phyloP scores from a whole-genome alignment of 2,113 vertebrate species.

The Bungarus multicinctus region DNA sequence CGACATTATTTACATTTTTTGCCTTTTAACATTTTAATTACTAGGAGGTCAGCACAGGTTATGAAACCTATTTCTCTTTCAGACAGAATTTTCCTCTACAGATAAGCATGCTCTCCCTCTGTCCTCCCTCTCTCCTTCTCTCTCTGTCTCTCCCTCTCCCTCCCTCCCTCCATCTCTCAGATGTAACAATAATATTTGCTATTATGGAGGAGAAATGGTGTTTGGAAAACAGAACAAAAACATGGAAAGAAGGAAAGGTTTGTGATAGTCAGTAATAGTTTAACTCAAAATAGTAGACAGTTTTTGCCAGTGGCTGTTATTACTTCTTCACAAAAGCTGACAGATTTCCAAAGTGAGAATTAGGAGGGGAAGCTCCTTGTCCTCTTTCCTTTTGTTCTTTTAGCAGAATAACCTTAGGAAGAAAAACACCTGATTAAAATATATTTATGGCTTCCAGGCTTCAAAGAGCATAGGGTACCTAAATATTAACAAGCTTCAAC shows the following conservation, averaged over 20 bases:
- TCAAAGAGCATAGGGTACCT: conserved; percentile 20
- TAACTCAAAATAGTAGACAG: conserved; percentile 11
- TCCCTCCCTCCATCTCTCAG: too few relatives aligned
- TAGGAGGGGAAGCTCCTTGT: fast-evolving
- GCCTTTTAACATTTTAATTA: not conserved
- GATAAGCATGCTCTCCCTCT: not conserved
- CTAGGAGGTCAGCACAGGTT: not conserved
- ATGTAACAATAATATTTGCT: too few relatives aligned
- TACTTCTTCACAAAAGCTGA: conserved; percentile 23
- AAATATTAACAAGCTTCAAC: conserved; percentile 21
- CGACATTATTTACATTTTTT: not conserved
- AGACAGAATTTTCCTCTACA: not conserved
- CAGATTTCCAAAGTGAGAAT: not conserved
- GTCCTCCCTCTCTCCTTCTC: too few relatives aligned
- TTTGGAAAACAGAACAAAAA: too few relatives aligned
- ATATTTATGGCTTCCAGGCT: conserved; percentile 14
- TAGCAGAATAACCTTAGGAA: conserved; percentile 12
- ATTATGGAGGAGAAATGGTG: too few relatives aligned
- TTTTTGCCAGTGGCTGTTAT: not conserved
- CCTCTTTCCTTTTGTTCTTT: not conserved
- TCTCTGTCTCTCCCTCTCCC: too few relatives aligned
- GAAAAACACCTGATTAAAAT: conserved; percentile 1
- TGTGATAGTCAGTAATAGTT: conserved; percentile 3
- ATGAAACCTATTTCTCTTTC: not conserved
- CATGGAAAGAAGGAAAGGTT: too few relatives aligned